phyloP scores from a whole-genome alignment of 1,140 invertebrate genomes.

The Rhagoletis zephyria region DNA sequence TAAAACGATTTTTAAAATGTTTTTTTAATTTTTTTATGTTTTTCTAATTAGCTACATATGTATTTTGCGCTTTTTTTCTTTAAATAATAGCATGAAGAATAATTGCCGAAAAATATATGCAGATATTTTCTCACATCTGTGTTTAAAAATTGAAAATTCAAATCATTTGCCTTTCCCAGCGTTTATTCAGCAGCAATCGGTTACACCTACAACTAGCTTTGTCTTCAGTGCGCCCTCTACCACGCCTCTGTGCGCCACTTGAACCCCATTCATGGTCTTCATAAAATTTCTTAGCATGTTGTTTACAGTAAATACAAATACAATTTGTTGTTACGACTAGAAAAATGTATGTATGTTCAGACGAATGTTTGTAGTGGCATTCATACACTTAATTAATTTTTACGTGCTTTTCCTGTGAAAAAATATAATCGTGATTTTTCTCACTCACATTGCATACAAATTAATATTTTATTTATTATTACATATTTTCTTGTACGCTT shows the following conservation, averaged over 20 bases:
- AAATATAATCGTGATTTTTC: constrained; percentile 14
- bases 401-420: constrained; percentile 46
- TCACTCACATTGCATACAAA: not conserved
- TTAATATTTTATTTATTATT: constrained; percentile 11
- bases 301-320: not conserved
- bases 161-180: not conserved
- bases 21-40: not conserved
- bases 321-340: not conserved
- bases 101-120: too few relatives aligned
- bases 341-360: not conserved
- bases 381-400: constrained; percentile 18
- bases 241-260: not conserved
- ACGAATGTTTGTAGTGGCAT: not conserved
- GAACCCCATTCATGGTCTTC: too few relatives aligned
- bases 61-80: not conserved
- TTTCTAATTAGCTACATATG: not conserved
- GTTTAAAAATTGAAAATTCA: constrained; percentile 23
- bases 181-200: not conserved
- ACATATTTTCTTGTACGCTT: not conserved
- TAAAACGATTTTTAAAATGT: not conserved
- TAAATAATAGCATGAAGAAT: not conserved
- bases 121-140: not conserved
- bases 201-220: not conserved
- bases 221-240: not conserved
- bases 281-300: not conserved